phyloP scores from a whole-genome alignment of 64 coral and sea anemone species.

The Dendrophyllia cribrosa region DNA sequence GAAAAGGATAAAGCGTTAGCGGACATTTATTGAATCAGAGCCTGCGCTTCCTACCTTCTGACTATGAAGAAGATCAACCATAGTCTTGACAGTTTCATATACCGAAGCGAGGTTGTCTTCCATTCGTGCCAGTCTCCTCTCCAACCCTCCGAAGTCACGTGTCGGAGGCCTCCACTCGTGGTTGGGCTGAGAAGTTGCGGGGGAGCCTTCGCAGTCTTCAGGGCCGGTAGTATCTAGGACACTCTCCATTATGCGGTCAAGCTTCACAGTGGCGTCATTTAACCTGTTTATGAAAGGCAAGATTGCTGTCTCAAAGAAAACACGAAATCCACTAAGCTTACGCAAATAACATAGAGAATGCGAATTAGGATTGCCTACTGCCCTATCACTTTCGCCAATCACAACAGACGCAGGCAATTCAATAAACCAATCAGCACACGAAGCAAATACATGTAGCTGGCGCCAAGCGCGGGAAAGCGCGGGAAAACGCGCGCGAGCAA shows the following conservation, averaged over 20 bases:
- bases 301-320: neutral
- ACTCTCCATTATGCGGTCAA: conserved; percentile 82
- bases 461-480: no score
- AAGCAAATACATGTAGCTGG: no score
- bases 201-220: neutral
- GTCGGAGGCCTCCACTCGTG: neutral
- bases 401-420: no score
- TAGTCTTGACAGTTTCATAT: conserved; percentile 60
- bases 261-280: conserved; percentile 65
- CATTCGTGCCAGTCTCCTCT: conserved; percentile 72
- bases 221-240: conserved; percentile 39
- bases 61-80: conserved; percentile 68
- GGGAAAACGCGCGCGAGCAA: no score
- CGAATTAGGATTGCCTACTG: no score
- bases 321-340: neutral
- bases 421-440: no score
- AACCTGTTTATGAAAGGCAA: conserved; percentile 37
- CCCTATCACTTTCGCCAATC: no score
- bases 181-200: neutral
- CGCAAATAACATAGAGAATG: neutral
- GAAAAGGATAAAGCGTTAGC: no score
- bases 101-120: conserved; percentile 63
- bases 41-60: neutral
- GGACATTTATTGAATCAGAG: no score
- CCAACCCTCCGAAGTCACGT: conserved; percentile 22